Evolutionary conservation across 2,888 invertebrate genomes (phyloP), one percentile per base, ranked within the genome.

Genomic region (Iphiclides podalirius): DNA sequence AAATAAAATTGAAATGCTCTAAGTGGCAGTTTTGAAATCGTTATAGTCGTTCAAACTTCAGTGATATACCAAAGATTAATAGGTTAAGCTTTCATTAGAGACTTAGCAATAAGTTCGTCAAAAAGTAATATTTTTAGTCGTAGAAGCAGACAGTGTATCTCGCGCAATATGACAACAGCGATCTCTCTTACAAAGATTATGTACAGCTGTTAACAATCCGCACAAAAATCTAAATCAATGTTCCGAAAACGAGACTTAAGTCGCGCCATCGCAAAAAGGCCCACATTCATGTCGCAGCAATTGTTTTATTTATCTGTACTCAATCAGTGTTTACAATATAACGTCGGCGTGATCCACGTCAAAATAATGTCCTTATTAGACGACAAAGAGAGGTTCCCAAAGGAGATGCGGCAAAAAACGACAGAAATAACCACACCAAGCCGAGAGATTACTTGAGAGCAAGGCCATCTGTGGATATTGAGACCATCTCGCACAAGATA

Each of bases 341-440:
- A 70, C 66, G 70, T 73, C 70, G 75, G 79, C 76, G 79, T 72
- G 80, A 76, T 82, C 63, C 74, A 79, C 79, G 85, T 87, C 88
- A 88, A 86, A 87, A 88, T 88, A 88, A 88, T 85, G 86, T 83
- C 84, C 87, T 84, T 83, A 88, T 88, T 88, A 88, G 72, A 78
- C 70, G 63, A 87, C 85, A 86, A 85, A 82, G 79, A 72, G 71
- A 78, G 35, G 68, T 74, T 80, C 85, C 74, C 85, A 83, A 81
- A 83, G 85, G 80, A 84, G 68, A 72, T 68, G 72, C 70, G 68
- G 75, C 83, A 86, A 87, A 87, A 88, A 87, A 79, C 79, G 78
- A 62, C 79, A 76, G 83, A 81, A 84, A 82, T 81, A 82, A 80
- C 75, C 67, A 75, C 75, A 66, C 63, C 65, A 65, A 65, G 64